Conservation (phyloP, 2,888 invertebrate species). For the Drosophila fungiperda region DNA sequence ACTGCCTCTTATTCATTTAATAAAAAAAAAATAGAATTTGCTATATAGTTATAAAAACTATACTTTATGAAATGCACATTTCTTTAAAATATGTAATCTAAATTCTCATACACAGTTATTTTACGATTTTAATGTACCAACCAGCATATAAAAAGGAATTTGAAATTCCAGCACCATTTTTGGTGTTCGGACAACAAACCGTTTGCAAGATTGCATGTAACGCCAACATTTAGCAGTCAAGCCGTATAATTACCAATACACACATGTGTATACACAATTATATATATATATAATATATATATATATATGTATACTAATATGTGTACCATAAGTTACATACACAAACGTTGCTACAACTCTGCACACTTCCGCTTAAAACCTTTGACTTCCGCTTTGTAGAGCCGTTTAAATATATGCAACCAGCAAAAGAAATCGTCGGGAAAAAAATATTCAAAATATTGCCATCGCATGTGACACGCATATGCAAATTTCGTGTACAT, state of each 20-base stretch:
- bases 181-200: slow-evolving; percentile 61
- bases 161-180: slow-evolving; percentile 42
- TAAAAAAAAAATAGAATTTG: background rate
- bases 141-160: slow-evolving; percentile 11
- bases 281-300: background rate
- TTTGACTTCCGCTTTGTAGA: slow-evolving; percentile 67
- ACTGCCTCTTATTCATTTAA: background rate
- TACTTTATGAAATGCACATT: background rate
- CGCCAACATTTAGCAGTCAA: slow-evolving; percentile 56
- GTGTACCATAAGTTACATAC: slow-evolving; percentile 12
- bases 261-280: slow-evolving; percentile 4
- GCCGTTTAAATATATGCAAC: slow-evolving; percentile 55
- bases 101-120: slow-evolving; percentile 8
- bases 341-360: slow-evolving; percentile 58
- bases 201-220: slow-evolving; percentile 59
- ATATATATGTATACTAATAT: background rate
- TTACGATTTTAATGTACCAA: background rate
- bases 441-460: slow-evolving; percentile 51
- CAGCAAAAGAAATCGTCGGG: slow-evolving; percentile 35
- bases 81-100: slow-evolving; percentile 13
- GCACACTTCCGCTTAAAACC: slow-evolving; percentile 75
- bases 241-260: slow-evolving; percentile 63
- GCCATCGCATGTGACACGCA: slow-evolving; percentile 73
- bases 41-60: background rate
- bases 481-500: slow-evolving; percentile 44